Conservation (phyloP, 2,888 invertebrate genomes). For the Melinaea menophilus region DNA sequence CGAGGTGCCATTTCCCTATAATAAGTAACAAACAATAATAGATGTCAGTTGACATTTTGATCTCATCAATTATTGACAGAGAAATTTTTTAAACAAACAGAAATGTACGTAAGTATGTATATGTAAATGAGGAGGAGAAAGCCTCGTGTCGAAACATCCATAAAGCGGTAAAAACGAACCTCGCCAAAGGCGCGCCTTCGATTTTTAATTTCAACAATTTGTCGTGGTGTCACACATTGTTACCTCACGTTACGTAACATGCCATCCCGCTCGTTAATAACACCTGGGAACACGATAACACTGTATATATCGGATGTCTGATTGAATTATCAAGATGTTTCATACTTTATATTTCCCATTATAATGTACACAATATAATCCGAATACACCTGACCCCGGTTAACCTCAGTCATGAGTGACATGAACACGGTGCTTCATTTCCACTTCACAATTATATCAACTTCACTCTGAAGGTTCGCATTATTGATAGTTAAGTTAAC, state of each 20-base stretch:
- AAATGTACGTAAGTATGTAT: constrained; percentile 53
- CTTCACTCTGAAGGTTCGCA: too few species aligned
- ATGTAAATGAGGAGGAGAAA: constrained; percentile 71
- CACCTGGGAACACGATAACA: too few species aligned
- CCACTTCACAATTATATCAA: too few species aligned
- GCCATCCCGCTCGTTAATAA: neutral
- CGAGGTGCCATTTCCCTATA: neutral
- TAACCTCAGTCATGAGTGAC: constrained; percentile 24
- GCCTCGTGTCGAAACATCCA: constrained; percentile 62
- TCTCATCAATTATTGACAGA: constrained; percentile 40
- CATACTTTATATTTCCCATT: too few species aligned
- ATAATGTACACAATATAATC: too few species aligned
- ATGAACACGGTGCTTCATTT: neutral
- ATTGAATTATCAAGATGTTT: too few species aligned
- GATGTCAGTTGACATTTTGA: constrained; percentile 6
- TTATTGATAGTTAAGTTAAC: too few species aligned
- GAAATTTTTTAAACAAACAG: constrained; percentile 71
- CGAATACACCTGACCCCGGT: too few species aligned
- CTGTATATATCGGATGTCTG: too few species aligned
- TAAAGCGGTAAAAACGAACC: constrained; percentile 55
- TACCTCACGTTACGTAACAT: constrained; percentile 27
- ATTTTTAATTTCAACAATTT: constrained; percentile 35
- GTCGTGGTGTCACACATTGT: constrained; percentile 31
- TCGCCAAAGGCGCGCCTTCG: constrained; percentile 46
- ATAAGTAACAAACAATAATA: constrained; percentile 8